phyloP scores from a whole-genome alignment of 2,888 invertebrate species.

The Cerceris ruficornis region DNA sequence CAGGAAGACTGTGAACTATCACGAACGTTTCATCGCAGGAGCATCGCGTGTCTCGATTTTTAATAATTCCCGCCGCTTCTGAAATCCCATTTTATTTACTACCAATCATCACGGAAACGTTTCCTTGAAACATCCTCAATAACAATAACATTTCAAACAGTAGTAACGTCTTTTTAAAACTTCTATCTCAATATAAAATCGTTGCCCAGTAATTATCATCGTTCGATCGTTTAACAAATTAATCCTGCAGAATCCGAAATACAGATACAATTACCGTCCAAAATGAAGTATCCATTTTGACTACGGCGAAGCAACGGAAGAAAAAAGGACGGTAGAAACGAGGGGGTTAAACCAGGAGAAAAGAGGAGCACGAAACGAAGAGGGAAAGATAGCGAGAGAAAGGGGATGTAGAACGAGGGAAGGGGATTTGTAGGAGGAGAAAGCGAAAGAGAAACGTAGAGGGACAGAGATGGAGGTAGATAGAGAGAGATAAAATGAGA shows the following conservation, averaged over 20 bases:
- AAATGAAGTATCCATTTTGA: slow-evolving; percentile 41
- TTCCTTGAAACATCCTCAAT: no score
- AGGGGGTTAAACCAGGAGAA: slow-evolving; percentile 12
- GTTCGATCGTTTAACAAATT: slow-evolving; percentile 33
- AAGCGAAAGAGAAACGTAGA: slow-evolving; percentile 8
- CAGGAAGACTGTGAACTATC: not conserved
- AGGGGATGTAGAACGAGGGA: no score
- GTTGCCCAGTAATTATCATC: no score
- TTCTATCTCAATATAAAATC: no score
- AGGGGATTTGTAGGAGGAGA: no score
- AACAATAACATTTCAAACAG: no score
- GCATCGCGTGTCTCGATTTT: not conserved
- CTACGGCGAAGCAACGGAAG: not conserved
- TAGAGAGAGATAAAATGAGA: slow-evolving; percentile 26
- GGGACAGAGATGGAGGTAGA: slow-evolving; percentile 12
- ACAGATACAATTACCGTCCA: slow-evolving; percentile 71
- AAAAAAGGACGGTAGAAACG: slow-evolving; percentile 3
- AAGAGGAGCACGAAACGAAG: slow-evolving; percentile 17
- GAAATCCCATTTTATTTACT: not conserved
- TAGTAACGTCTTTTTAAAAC: no score
- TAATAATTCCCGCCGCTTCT: not conserved
- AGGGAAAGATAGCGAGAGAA: slow-evolving; percentile 10
- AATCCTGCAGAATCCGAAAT: slow-evolving; percentile 65
- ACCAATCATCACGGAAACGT: not conserved
- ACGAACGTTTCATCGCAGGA: slow-evolving; percentile 1